phyloP scores from a whole-genome alignment of 2,113 vertebrate species.

The Atrichornis clamosus region DNA sequence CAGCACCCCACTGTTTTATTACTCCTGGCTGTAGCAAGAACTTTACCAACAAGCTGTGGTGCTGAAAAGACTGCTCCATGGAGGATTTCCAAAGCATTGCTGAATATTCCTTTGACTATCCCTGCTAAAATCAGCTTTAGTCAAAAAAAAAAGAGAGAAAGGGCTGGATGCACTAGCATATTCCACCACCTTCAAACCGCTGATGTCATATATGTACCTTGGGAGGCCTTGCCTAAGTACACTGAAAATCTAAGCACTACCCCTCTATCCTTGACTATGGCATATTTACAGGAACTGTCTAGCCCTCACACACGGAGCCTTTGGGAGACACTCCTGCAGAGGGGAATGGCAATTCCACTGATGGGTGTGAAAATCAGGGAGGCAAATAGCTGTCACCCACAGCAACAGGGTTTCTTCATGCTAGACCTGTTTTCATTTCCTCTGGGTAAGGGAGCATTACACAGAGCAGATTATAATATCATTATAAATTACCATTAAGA shows the following conservation, averaged over 20 bases:
- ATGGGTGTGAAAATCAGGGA: background rate
- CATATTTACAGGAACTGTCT: background rate
- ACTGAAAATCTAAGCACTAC: background rate
- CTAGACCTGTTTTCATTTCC: background rate
- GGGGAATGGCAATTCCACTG: background rate
- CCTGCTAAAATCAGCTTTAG: background rate
- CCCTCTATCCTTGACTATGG: background rate
- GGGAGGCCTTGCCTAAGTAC: background rate
- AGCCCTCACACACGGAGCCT: background rate
- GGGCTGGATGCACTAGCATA: background rate
- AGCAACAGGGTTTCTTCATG: background rate
- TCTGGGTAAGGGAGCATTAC: background rate
- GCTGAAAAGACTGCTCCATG: background rate
- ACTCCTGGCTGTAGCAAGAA: background rate
- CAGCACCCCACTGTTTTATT: background rate
- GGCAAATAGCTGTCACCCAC: background rate
- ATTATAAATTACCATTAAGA: conserved; percentile 1
- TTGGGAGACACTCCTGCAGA: background rate
- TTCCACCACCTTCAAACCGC: background rate
- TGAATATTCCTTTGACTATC: background rate
- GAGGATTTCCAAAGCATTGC: background rate
- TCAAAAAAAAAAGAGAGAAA: background rate
- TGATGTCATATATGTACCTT: background rate
- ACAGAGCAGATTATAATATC: background rate
- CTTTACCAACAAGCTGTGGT: background rate